Conservation (phyloP, 2,113 vertebrate genomes). For the Sclerurus mexicanus region DNA sequence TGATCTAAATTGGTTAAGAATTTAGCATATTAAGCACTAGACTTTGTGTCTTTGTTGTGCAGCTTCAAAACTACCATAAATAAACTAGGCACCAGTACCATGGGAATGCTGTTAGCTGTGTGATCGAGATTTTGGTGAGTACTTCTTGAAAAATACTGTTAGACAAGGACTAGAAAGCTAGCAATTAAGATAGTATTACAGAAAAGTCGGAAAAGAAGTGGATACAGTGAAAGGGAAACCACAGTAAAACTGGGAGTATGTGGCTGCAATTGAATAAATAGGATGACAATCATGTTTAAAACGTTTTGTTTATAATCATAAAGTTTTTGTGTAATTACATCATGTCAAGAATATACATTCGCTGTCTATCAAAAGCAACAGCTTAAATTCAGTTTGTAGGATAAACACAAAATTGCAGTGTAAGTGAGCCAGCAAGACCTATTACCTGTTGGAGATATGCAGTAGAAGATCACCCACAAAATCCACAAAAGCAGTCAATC, state of each 20-base stretch:
- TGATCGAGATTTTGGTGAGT: neutral
- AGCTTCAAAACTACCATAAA: neutral
- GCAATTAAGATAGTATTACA: neutral
- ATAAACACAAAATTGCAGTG: neutral
- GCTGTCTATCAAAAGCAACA: neutral
- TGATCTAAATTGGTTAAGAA: neutral
- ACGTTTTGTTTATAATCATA: neutral
- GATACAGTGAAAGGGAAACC: neutral
- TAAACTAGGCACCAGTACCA: neutral
- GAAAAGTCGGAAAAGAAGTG: neutral
- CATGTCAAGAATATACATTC: neutral
- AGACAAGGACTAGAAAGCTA: neutral
- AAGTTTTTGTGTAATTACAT: neutral
- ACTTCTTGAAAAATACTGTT: neutral
- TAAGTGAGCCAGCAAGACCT: neutral
- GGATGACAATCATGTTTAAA: neutral
- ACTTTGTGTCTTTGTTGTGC: neutral
- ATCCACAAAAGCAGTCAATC: neutral
- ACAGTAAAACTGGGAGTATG: neutral
- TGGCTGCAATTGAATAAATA: neutral
- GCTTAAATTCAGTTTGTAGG: neutral
- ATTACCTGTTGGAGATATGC: neutral
- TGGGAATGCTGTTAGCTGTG: neutral
- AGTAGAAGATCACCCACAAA: neutral
- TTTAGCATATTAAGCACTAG: neutral